These are phyloP conservation scores for Meloidogyne hapla DNA, from an alignment of 1,140 invertebrate species.

Conservation along the genomic window DNA sequence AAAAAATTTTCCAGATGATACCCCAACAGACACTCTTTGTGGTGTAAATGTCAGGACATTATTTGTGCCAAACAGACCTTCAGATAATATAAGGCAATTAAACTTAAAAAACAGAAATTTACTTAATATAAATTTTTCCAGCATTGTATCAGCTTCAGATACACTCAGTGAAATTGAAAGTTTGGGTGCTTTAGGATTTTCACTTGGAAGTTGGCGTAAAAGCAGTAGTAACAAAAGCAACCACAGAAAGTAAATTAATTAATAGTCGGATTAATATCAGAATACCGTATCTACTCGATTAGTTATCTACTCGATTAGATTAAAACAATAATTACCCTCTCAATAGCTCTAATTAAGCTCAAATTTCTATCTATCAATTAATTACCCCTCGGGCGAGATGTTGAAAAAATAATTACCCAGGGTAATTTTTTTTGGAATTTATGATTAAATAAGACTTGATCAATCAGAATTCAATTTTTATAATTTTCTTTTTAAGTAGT, in stretches of 20 bases:
- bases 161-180: conserved; percentile 56
- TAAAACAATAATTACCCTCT: no score
- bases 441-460: no score
- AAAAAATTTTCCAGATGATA: conserved; percentile 13
- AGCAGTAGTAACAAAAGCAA: conserved; percentile 40
- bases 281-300: no score
- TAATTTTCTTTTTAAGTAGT: conserved; percentile 11
- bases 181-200: conserved; percentile 59
- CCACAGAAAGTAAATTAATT: conserved; percentile 31
- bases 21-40: conserved; percentile 29
- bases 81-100: conserved; percentile 52
- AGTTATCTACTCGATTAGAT: no score
- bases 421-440: no score
- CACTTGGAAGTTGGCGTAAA: conserved; percentile 51
- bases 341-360: no score
- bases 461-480: neutral
- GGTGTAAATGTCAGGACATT: conserved; percentile 42
- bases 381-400: no score
- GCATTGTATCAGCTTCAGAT: conserved; percentile 58
- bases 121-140: conserved; percentile 38
- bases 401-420: no score
- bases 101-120: conserved; percentile 13
- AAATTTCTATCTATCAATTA: no score
- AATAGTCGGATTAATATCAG: no score
- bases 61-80: conserved; percentile 48